Evolutionary conservation across 2,888 invertebrate species (phyloP).

Genomic region (Julus scanicus): DNA sequence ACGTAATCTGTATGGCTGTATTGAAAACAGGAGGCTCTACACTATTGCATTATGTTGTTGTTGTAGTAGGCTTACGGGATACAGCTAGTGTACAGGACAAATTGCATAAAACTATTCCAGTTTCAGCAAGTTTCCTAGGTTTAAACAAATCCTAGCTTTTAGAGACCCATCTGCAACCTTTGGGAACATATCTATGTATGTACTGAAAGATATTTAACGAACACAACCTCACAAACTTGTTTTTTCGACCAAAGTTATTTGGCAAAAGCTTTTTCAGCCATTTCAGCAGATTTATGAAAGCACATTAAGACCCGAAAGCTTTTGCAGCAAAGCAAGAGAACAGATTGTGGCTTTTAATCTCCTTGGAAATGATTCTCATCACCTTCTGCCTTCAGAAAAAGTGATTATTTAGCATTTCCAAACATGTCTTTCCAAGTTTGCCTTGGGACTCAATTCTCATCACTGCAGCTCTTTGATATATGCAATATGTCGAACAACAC

Average conservation of each 20-base stretch:
- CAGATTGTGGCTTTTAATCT: too few relatives aligned
- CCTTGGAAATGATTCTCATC: too few relatives aligned
- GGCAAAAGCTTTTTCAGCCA: background rate
- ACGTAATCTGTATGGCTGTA: background rate
- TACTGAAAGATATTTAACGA: background rate
- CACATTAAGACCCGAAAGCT: too few relatives aligned
- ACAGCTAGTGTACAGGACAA: background rate
- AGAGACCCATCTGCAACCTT: background rate
- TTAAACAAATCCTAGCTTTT: background rate
- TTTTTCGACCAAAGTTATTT: background rate
- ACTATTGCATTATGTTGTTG: background rate
- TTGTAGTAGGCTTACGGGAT: background rate
- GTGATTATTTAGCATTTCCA: too few relatives aligned
- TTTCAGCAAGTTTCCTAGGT: background rate
- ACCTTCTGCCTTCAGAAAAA: too few relatives aligned
- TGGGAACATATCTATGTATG: background rate
- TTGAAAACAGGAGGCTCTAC: background rate
- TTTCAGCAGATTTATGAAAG: background rate
- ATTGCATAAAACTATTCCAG: background rate
- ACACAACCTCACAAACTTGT: background rate
- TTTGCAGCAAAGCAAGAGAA: too few relatives aligned
- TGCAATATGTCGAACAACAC: too few relatives aligned
- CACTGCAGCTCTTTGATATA: too few relatives aligned
- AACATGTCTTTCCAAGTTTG: too few relatives aligned
- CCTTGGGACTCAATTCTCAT: too few relatives aligned